Percentiles rank a stretch among this genome's conserved stretches.
These are phyloP conservation scores for Nerophis lumbriciformis DNA, from an alignment of 2,113 vertebrate species.

Conservation along the genomic window DNA sequence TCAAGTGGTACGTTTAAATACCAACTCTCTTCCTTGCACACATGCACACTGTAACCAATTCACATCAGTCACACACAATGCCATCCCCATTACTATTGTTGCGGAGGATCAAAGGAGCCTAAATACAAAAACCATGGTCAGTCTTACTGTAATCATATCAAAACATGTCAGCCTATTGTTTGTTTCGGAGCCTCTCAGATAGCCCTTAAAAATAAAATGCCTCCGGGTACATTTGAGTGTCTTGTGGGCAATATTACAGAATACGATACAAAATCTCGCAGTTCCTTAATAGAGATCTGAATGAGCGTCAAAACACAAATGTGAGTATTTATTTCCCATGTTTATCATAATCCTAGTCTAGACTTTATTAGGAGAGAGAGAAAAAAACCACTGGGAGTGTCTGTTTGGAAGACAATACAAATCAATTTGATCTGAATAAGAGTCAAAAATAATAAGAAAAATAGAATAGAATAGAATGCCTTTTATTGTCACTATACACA, in stretches of 20 bases:
- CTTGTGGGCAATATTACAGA: conserved; percentile 44
- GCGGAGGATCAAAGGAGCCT: conserved; percentile 52
- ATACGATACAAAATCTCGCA: conserved; percentile 7
- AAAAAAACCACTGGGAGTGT: too few species aligned
- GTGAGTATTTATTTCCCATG: too few species aligned
- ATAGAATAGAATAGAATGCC: too few species aligned
- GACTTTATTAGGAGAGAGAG: too few species aligned
- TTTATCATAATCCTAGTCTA: too few species aligned
- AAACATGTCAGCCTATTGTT: conserved; percentile 34
- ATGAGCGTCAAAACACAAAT: conserved; percentile 16
- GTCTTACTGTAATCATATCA: conserved; percentile 49
- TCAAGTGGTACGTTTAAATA: conserved; percentile 61
- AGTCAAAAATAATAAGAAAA: too few species aligned
- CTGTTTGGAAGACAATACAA: too few species aligned
- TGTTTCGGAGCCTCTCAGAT: conserved; percentile 23
- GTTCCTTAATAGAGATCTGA: conserved; percentile 24
- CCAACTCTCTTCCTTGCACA: conserved; percentile 28
- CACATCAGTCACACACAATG: conserved; percentile 75
- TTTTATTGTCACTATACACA: too few species aligned
- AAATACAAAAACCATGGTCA: conserved; percentile 50
- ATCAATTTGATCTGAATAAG: too few species aligned
- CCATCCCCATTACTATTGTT: conserved; percentile 66
- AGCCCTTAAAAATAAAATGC: conserved; percentile 34
- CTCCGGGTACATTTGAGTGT: conserved; percentile 44
- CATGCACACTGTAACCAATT: conserved; percentile 67